Evolutionary conservation across 2,888 invertebrate genomes (phyloP), one percentile per base, ranked within the genome.

Genomic region (Synanthedon vespiformis): DNA sequence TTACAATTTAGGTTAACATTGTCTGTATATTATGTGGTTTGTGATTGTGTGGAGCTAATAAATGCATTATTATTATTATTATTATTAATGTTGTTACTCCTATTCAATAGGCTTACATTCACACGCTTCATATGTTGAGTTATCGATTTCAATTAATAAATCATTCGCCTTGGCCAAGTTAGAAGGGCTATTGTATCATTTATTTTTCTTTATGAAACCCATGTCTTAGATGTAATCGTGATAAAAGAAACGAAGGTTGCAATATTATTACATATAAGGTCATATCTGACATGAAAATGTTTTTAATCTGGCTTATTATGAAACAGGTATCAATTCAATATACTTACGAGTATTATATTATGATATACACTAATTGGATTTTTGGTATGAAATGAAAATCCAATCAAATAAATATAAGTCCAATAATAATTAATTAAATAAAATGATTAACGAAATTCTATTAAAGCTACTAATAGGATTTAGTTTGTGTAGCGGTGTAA

Each of bases 151-250:
- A 61, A 64, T 64, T 61, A 58, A 53, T 49, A 22, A 22, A 51
- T 52, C 18, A 53, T 56, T 53, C 55, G 53, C 74, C 76, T 72
- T 74, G 74, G 70, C 66, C 68, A 67, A 62, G 61, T 65, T 75
- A 68, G 67, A 74, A 77, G 73, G 74, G 70, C 67, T 56, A 51
- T 58, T 56, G 58, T 58, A 53, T 51, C 41, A 16, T 48, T 48
- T 48, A 48, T 50, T 48, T 14, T 18, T 48, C 16, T 48, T 12
- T 48, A 16, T 8, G 47, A 53, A 54, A 55, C 53, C 47, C 51
- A 53, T 40, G 13, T 49, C 40, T 52, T 48, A 48, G 53, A 55
- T 56, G 48, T 54, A 50, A 48, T 48, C 40, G 14, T 44, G 49
- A 52, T 51, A 52, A 53, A 10, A 52, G 12, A 18, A 12, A 16